Conservation (phyloP, 2,113 vertebrate species). For the Barnardius zonarius region DNA sequence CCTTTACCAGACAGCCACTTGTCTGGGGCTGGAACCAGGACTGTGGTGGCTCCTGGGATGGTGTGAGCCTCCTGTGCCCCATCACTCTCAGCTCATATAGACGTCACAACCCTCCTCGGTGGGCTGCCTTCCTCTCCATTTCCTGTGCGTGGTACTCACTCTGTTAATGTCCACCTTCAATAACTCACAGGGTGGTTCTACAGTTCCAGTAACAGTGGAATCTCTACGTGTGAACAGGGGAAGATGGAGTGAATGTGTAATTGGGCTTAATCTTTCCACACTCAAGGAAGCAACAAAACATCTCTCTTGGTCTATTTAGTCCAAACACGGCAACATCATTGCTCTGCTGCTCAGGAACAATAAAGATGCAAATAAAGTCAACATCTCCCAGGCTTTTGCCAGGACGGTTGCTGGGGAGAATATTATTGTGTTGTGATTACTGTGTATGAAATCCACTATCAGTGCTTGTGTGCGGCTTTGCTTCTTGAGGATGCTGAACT, state of each 20-base stretch:
- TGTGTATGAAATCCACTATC: not conserved
- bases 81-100: not conserved
- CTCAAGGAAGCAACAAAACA: slow-evolving; percentile 31
- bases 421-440: not conserved
- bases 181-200: not conserved
- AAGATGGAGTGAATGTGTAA: not conserved
- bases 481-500: not conserved
- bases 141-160: not conserved
- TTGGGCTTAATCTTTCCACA: slow-evolving; percentile 27
- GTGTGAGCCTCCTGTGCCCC: not conserved
- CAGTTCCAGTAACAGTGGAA: not conserved
- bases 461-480: not conserved
- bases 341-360: slow-evolving; percentile 36
- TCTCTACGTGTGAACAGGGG: not conserved
- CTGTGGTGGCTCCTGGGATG: not conserved
- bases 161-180: not conserved
- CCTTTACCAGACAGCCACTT: not conserved
- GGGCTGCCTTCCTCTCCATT: not conserved
- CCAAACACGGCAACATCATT: not conserved
- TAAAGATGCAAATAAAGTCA: slow-evolving; percentile 35
- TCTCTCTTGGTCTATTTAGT: not conserved
- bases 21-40: not conserved
- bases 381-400: not conserved
- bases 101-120: no score
- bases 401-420: not conserved